These are phyloP conservation scores for Galerucella nymphaeae DNA, from an alignment of 2,888 invertebrate genomes.

Conservation along the genomic window DNA sequence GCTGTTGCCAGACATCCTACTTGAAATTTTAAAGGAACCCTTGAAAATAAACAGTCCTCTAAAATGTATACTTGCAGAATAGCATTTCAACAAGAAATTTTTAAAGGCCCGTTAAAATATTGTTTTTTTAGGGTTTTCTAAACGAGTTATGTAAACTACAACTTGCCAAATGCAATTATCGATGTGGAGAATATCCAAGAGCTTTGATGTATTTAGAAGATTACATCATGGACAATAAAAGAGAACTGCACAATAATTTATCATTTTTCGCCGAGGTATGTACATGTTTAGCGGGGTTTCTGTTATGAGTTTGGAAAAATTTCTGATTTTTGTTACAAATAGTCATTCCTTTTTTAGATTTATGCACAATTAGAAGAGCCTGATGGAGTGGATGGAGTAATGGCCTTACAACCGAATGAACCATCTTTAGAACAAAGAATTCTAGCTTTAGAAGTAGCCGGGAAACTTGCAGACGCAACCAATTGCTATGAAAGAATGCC, in stretches of 20 bases:
- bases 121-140: constrained; percentile 42
- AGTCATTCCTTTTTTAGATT: constrained; percentile 67
- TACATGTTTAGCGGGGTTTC: background rate
- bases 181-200: constrained; percentile 79
- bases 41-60: too few relatives aligned
- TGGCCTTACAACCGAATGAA: constrained; percentile 79
- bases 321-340: too few relatives aligned
- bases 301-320: too few relatives aligned
- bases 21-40: too few relatives aligned
- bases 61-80: too few relatives aligned
- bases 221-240: constrained; percentile 72
- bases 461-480: constrained; percentile 85
- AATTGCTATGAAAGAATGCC: constrained; percentile 88
- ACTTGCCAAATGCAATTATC: constrained; percentile 79
- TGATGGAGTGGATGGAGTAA: constrained; percentile 87
- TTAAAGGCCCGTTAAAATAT: too few relatives aligned
- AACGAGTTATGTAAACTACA: constrained; percentile 70
- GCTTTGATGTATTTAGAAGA: constrained; percentile 81
- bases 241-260: constrained; percentile 70
- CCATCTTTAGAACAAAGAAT: constrained; percentile 86
- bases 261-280: constrained; percentile 71
- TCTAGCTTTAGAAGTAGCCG: constrained; percentile 85
- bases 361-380: constrained; percentile 90
- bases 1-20: too few relatives aligned
- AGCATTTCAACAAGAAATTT: too few relatives aligned